Evolutionary conservation across 2,113 vertebrate species (phyloP), one percentile per base, ranked within the genome.

Genomic region (Sakesphorus luctuosus): DNA sequence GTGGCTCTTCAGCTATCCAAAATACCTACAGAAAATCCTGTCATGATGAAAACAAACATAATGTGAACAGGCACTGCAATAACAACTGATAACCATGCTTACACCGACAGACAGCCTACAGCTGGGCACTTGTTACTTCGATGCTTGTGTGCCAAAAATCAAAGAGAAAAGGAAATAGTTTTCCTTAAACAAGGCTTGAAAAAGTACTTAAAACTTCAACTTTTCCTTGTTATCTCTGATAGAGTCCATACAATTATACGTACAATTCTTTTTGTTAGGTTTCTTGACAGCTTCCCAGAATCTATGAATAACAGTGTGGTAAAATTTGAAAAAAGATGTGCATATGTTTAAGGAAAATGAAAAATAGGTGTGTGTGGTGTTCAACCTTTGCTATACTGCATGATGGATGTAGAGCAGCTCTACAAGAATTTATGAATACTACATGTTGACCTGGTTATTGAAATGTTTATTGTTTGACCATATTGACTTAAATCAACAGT

Each of bases 341-440:
- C 85, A 90, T 93, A 83, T 46, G 44, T 90, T 94, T 77, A 94
- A 93, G 52, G 46, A 94, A 95, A 93, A 91, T 89, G 55, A 96
- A 95, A 96, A 96, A 90, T 84, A 86, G 72, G 56, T 43, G 40
- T 43, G 40, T 43, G 14, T 35, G 13, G 38, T 84, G 35, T 84
- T 89, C 84, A 94, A 89, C 77, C 49, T 87, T 91, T 93, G 55
- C 81, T 82, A n/a, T 77, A 31, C 59, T 74, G 65, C 26, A 74
- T 93, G 92, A 97, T 88, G 82, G 90, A 96, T 93, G 84, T 90
- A 87, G 85, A 95, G 68, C 82, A 68, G 79, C 87, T 94, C 52
- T 74, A 38, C 49, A 86, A 90, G 75, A 90, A 93, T 96, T 95
- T 94, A 96, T 93, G 91, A 95, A 94, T 92, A 94, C 78, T 92